A percentile compares a stretch with the other conserved stretches of the same genome.
Evolutionary conservation across 2,797 vertebrate species (phyloP).

Genomic region (Phrynocephalus vlangalii): DNA sequence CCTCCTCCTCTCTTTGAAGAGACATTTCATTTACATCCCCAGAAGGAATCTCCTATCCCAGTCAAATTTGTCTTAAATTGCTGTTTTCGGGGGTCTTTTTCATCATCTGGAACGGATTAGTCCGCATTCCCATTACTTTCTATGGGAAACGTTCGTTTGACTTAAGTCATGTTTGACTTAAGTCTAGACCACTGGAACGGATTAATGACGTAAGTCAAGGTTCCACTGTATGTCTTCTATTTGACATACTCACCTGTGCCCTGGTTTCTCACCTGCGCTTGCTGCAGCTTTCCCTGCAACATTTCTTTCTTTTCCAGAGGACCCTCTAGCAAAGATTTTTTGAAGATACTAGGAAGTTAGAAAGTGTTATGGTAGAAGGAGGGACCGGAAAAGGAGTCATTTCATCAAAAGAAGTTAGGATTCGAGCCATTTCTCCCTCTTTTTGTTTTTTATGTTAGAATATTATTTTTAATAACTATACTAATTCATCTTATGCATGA

Average conservation of each 20-base stretch:
- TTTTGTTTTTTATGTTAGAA: neutral
- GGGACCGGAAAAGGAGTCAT: neutral
- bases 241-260: neutral
- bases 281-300: neutral
- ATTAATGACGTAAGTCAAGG: too few relatives aligned
- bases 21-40: too few relatives aligned
- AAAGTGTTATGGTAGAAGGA: neutral
- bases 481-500: neutral
- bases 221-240: neutral
- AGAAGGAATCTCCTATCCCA: too few relatives aligned
- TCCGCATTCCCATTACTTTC: too few relatives aligned
- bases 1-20: too few relatives aligned
- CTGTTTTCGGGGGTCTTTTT: too few relatives aligned
- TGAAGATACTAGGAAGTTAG: neutral
- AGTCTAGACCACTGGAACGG: too few relatives aligned
- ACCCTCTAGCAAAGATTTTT: neutral
- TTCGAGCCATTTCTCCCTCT: neutral
- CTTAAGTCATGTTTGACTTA: too few relatives aligned
- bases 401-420: neutral
- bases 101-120: too few relatives aligned
- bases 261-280: too few relatives aligned
- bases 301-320: neutral
- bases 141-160: too few relatives aligned
- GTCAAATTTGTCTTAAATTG: too few relatives aligned
- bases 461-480: neutral